Evolutionary conservation across 2,888 invertebrate species (phyloP).

Genomic region (Bombylius discolor): DNA sequence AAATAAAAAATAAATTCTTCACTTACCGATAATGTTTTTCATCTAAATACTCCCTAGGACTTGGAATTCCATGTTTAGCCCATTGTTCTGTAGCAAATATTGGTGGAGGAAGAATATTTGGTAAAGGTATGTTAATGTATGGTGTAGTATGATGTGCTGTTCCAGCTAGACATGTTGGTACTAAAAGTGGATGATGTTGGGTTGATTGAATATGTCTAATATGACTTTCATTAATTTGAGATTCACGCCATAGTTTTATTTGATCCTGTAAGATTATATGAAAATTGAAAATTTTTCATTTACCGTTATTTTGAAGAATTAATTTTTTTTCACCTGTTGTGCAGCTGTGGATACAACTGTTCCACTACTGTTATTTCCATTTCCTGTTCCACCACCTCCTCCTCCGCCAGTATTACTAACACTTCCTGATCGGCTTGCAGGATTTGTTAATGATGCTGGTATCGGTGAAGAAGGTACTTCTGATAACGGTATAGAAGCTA

Average conservation of each 20-base stretch:
- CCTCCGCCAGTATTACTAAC: not conserved
- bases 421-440: not conserved
- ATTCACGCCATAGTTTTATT: constrained; percentile 3
- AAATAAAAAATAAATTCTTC: not conserved
- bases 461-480: constrained; percentile 6
- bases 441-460: constrained; percentile 4
- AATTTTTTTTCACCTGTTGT: not conserved
- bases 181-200: constrained; percentile 1
- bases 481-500: constrained; percentile 10
- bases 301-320: not conserved
- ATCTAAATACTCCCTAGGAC: constrained; percentile 4
- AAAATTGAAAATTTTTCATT: not conserved
- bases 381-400: not conserved
- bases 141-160: constrained; percentile 2
- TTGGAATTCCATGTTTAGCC: constrained; percentile 1
- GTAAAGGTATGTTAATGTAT: constrained; percentile 2
- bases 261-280: not conserved
- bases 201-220: not conserved
- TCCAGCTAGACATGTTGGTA: constrained; percentile 4
- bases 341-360: constrained; percentile 1
- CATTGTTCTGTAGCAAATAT: constrained; percentile 1
- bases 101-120: constrained; percentile 4
- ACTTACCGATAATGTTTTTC: constrained; percentile 7
- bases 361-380: not conserved
- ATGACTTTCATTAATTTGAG: not conserved